Conservation (phyloP, 2,888 invertebrate genomes). For the Lasioglossum malachurum region DNA sequence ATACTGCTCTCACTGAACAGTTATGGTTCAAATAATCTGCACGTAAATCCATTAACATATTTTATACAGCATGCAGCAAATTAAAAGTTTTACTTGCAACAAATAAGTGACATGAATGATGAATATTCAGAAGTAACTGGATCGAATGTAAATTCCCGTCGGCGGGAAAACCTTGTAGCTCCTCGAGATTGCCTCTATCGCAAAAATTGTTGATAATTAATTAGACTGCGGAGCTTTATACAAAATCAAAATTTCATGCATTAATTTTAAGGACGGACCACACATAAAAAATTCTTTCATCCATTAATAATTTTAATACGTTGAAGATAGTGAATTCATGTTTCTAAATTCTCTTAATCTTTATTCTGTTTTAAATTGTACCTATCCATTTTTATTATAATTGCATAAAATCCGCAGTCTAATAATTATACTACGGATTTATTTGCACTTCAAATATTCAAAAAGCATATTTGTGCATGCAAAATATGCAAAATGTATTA, state of each 20-base stretch:
- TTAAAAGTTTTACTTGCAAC: background rate
- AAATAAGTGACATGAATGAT: background rate
- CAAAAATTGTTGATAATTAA: background rate
- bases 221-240: too few relatives aligned
- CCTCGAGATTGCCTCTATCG: background rate
- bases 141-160: background rate
- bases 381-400: too few relatives aligned
- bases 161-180: background rate
- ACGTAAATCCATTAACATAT: background rate
- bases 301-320: too few relatives aligned
- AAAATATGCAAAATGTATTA: background rate
- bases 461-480: background rate
- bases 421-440: background rate
- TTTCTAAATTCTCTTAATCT: too few relatives aligned
- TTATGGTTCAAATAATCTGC: background rate
- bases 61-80: background rate
- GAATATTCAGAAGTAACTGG: background rate
- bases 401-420: too few relatives aligned
- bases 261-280: too few relatives aligned
- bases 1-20: background rate
- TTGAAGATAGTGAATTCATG: too few relatives aligned
- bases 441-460: too few relatives aligned
- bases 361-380: too few relatives aligned
- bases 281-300: too few relatives aligned
- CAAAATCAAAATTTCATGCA: too few relatives aligned